phyloP scores from a whole-genome alignment of 2,888 invertebrate genomes.

The Macropis europaea region DNA sequence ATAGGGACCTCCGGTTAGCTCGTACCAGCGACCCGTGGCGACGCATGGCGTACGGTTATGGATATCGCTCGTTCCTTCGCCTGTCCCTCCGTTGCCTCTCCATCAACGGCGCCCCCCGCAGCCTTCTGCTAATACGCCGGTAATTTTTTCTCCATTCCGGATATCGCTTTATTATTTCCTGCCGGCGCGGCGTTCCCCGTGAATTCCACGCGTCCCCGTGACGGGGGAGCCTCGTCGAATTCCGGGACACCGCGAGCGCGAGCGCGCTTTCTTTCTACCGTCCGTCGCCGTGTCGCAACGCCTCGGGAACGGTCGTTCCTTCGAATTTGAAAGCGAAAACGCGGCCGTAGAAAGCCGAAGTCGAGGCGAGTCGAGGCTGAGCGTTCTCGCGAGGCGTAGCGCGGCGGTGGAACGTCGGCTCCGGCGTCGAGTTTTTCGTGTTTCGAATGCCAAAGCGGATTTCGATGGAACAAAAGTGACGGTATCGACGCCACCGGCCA shows the following conservation, averaged over 20 bases:
- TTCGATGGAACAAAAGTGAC: slow-evolving; percentile 52
- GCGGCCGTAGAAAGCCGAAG: slow-evolving; percentile 16
- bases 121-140: slow-evolving; percentile 60
- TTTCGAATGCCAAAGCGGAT: slow-evolving; percentile 43
- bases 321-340: slow-evolving; percentile 34
- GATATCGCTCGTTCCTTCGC: slow-evolving; percentile 48
- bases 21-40: slow-evolving; percentile 51
- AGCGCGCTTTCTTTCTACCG: neutral
- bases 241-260: neutral
- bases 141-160: slow-evolving; percentile 70
- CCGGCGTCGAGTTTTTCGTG: slow-evolving; percentile 26
- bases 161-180: slow-evolving; percentile 73
- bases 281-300: neutral
- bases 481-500: slow-evolving; percentile 74
- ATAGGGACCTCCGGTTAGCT: slow-evolving; percentile 75
- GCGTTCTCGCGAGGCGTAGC: neutral
- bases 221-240: slow-evolving; percentile 46
- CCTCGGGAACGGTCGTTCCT: neutral
- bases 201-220: slow-evolving; percentile 11
- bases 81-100: slow-evolving; percentile 16
- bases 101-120: slow-evolving; percentile 47
- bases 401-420: slow-evolving; percentile 14
- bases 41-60: slow-evolving; percentile 69
- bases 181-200: slow-evolving; percentile 35
- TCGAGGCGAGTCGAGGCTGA: neutral